Percentiles rank a stretch among this genome's conserved stretches.
Conservation (phyloP, 1,140 invertebrate species). For the Linepithema humile region DNA sequence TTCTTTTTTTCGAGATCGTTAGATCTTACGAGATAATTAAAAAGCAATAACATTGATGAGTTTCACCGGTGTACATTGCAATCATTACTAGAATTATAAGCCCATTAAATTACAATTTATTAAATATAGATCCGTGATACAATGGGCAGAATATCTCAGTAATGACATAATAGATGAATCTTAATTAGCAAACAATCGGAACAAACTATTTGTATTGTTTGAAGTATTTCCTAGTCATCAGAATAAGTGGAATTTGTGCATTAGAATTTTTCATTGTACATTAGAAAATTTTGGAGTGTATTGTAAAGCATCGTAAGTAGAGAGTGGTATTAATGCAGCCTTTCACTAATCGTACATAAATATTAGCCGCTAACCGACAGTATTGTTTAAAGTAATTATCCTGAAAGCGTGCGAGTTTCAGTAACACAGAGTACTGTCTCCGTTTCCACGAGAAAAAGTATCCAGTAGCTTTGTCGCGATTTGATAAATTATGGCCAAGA, state of each 20-base stretch:
- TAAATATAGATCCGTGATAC: background rate
- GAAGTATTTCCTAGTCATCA: too few relatives aligned
- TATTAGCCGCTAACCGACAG: background rate
- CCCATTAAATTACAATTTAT: background rate
- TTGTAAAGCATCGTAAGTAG: too few relatives aligned
- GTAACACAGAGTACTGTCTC: background rate
- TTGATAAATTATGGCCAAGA: slow-evolving; percentile 30
- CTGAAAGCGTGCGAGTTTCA: background rate
- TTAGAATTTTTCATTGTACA: too few relatives aligned
- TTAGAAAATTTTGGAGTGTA: too few relatives aligned
- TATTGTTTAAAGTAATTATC: background rate
- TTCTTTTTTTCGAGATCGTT: background rate
- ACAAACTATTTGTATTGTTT: background rate
- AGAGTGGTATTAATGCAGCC: too few relatives aligned
- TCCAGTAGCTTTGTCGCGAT: background rate
- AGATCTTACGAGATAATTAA: background rate
- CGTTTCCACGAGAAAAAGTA: slow-evolving; percentile 2
- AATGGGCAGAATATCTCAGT: background rate
- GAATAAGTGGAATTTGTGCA: too few relatives aligned
- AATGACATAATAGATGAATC: background rate
- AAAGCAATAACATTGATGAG: background rate
- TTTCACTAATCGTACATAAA: background rate
- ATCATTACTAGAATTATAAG: background rate
- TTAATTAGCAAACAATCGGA: too few relatives aligned
- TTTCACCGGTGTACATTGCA: background rate